Percentiles rank a stretch among this genome's conserved stretches.
Evolutionary conservation across 2,888 invertebrate genomes (phyloP).

Genomic region (Sarcophaga variegata): DNA sequence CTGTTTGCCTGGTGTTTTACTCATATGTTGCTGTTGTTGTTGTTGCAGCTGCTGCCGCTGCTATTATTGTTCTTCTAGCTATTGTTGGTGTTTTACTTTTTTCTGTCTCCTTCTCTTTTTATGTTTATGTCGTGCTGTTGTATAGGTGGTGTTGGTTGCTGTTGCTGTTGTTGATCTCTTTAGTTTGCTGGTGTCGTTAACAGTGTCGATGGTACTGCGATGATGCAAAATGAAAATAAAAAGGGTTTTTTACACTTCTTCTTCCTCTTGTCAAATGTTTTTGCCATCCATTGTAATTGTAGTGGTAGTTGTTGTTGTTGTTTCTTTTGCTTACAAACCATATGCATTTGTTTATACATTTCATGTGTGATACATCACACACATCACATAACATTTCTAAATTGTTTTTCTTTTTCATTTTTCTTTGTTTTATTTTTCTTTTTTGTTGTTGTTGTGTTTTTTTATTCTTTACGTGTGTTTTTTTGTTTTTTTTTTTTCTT

Average conservation of each 20-base stretch:
- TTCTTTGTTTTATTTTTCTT: too few species aligned
- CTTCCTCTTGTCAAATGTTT: conserved; percentile 35
- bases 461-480: not conserved
- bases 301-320: not conserved
- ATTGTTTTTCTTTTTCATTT: not conserved
- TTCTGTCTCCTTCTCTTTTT: not conserved
- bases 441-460: conserved; percentile 10
- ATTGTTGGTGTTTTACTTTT: not conserved
- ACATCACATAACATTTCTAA: conserved; percentile 11
- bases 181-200: conserved; percentile 7
- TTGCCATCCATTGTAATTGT: not conserved
- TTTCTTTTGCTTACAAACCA: too few species aligned
- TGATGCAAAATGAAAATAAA: not conserved
- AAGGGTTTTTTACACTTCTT: conserved; percentile 15
- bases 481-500: not conserved
- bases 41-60: conserved; percentile 1
- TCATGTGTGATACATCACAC: not conserved
- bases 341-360: conserved; percentile 8
- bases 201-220: too few species aligned
- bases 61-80: conserved; percentile 23
- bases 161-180: conserved; percentile 32
- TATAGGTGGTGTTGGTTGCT: conserved; percentile 28
- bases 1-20: conserved; percentile 57
- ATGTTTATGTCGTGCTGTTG: conserved; percentile 30
- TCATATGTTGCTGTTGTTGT: conserved; percentile 59